These are phyloP conservation scores for Andrena dorsata DNA, from an alignment of 2,888 invertebrate genomes.

Conservation along the genomic window DNA sequence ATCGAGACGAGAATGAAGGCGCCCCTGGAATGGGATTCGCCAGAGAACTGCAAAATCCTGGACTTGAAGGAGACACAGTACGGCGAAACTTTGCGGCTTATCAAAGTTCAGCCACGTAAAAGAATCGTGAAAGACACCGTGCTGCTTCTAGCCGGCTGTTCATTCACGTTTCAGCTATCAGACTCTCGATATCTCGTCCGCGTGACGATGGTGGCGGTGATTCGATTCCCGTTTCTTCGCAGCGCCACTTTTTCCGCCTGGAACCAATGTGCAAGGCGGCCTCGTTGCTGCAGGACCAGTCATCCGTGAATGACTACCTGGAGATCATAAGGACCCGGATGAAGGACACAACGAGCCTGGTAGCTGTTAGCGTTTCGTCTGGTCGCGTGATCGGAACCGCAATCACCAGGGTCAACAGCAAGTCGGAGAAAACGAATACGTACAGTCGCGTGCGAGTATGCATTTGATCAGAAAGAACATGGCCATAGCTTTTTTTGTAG, in stretches of 20 bases:
- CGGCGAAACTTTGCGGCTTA: constrained; percentile 74
- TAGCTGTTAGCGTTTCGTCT: constrained; percentile 75
- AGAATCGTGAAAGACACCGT: neutral
- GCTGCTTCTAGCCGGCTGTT: neutral
- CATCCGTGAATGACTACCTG: constrained; percentile 73
- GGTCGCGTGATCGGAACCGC: constrained; percentile 77
- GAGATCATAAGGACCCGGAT: constrained; percentile 75
- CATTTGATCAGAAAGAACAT: neutral
- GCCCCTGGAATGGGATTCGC: constrained; percentile 75
- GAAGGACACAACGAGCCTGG: constrained; percentile 78
- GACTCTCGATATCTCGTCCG: neutral
- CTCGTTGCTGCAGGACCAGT: constrained; percentile 67
- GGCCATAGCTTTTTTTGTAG: no score
- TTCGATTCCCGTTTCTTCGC: constrained; percentile 18
- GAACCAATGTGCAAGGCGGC: constrained; percentile 78
- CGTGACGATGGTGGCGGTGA: neutral
- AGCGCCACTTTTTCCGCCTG: constrained; percentile 78
- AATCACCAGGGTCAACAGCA: constrained; percentile 72
- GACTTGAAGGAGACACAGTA: constrained; percentile 76
- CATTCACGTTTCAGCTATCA: neutral
- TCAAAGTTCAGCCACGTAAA: constrained; percentile 74
- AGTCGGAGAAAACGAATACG: constrained; percentile 71
- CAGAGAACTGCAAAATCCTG: constrained; percentile 71
- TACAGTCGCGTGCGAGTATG: constrained; percentile 77
- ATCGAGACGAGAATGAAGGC: constrained; percentile 69